Percentiles rank a stretch among this genome's conserved stretches.
Conservation (phyloP, 2,113 vertebrate genomes). For the Phalacrocorax aristotelis region DNA sequence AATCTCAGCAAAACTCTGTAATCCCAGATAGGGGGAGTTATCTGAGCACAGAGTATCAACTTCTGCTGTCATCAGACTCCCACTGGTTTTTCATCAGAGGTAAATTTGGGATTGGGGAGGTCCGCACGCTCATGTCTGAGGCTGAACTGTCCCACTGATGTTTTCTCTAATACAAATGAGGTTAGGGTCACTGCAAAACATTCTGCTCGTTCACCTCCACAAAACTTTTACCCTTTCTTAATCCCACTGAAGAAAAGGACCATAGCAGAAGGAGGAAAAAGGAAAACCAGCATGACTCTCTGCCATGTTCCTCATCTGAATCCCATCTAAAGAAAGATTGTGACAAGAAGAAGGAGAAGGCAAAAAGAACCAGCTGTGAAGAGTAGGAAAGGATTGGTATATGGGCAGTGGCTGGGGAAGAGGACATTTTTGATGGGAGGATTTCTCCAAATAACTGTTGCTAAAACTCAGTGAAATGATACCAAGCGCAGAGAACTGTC, state of each 20-base stretch:
- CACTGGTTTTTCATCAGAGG: neutral
- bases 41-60: neutral
- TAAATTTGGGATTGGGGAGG: neutral
- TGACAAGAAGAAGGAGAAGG: neutral
- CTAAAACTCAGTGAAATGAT: neutral
- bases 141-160: neutral
- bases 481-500: neutral
- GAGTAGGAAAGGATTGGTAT: neutral
- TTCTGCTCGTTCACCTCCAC: neutral
- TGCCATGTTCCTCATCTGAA: neutral
- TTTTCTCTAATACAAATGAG: neutral
- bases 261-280: neutral
- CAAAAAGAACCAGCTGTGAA: neutral
- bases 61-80: neutral
- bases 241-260: neutral
- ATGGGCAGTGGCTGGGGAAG: neutral
- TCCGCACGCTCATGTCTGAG: neutral
- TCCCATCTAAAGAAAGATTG: neutral
- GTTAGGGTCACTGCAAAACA: neutral
- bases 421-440: neutral
- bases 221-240: neutral
- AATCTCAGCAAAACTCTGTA: neutral
- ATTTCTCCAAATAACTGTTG: neutral
- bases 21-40: neutral
- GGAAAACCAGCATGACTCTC: neutral